A percentile compares a stretch with the other conserved stretches of the same genome.
phyloP scores from a whole-genome alignment of 2,888 invertebrate genomes.

The Dasysyrphus albostriatus region DNA sequence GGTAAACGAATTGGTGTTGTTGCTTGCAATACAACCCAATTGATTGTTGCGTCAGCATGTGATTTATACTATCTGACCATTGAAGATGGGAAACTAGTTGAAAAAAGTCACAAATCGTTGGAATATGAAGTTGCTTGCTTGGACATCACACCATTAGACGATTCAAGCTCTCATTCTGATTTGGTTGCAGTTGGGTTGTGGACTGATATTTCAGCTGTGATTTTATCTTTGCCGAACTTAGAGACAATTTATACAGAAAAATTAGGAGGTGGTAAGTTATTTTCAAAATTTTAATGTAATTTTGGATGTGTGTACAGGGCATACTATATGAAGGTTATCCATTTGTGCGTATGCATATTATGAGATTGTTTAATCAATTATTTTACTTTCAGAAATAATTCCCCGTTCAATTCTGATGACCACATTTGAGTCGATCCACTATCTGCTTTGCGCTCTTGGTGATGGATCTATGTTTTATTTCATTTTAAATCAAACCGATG shows the following conservation, averaged over 20 bases:
- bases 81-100: constrained; percentile 86
- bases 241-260: constrained; percentile 93
- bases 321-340: no score
- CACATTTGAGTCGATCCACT: constrained; percentile 95
- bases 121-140: constrained; percentile 98
- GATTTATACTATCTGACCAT: constrained; percentile 93
- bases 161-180: constrained; percentile 87
- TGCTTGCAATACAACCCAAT: constrained; percentile 90
- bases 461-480: constrained; percentile 99
- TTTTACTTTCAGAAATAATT: constrained; percentile 91
- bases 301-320: no score
- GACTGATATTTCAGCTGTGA: constrained; percentile 97
- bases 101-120: constrained; percentile 89
- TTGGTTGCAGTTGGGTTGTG: constrained; percentile 97
- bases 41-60: constrained; percentile 94
- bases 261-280: constrained; percentile 90
- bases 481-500: constrained; percentile 90
- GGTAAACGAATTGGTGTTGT: constrained; percentile 94
- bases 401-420: constrained; percentile 98
- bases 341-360: no score
- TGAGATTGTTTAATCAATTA: not conserved
- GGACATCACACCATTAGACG: constrained; percentile 93
- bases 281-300: not conserved
- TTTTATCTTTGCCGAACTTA: constrained; percentile 92
- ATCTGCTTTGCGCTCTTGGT: constrained; percentile 95